Base-by-base conservation (phyloP, 2,888 invertebrate genomes). In the Blastobasis adustella region DNA sequence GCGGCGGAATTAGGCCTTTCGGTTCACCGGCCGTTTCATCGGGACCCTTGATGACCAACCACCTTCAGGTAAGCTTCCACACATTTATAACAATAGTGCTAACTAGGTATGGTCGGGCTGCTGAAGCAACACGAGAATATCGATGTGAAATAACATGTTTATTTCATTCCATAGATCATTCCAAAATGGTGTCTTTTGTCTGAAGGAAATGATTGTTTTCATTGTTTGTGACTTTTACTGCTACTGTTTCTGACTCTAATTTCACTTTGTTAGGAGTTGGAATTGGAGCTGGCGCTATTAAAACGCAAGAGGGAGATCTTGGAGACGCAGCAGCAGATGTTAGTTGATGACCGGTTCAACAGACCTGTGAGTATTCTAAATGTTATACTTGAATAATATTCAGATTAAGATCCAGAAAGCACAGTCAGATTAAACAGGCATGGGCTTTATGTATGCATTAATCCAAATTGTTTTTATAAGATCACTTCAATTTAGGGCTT, bases 231-330 rank as follows among this genome's bases (percentile, higher is more conserved):
- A 23, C 23, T 23, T 2, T 23, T 23, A 23, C 3, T 23, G 23
- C 23, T 23, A 23, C 23, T 23, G 23, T 23, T 23, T 23, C n/a
- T 23, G 23, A 23, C 2, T 23, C 23, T 3, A 2, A 23, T 23
- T 23, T 23, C 23, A 1, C 10, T 47, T 49, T 44, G 45, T 50
- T 51, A 84, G 85, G 77, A 81, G 53, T 67, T 86, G 40, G 81
- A 85, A 49, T 56, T 78, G 56, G 83, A 86, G 58, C 58, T 87
- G 50, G 75, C 82, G 47, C 57, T 83, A 4, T 58, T 87, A 37
- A 77, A 81, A 54, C 77, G 81, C 36, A 84, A 85, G 61, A 66
- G 84, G 1, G 73, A 82, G 54, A 73, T 81, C 60, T 71, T 86
- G 23, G 78, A 85, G 54, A 70, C 78, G 39, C 79, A 84, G 50